phyloP scores from a whole-genome alignment of 2,888 invertebrate genomes.

The Cantharis nigra region DNA sequence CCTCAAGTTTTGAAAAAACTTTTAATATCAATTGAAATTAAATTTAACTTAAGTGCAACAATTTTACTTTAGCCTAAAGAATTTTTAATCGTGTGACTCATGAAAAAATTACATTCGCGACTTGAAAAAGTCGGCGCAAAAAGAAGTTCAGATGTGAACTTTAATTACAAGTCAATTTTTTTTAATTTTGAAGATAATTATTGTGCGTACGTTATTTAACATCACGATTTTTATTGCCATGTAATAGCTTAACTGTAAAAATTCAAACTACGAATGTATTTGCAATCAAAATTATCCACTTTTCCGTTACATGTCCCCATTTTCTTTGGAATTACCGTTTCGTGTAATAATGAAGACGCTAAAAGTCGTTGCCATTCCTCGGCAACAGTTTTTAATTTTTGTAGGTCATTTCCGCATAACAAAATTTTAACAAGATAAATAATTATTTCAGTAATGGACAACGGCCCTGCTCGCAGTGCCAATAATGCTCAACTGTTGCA shows the following conservation, averaged over 20 bases:
- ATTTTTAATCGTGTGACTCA: background rate
- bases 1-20: background rate
- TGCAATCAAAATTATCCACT: constrained; percentile 37
- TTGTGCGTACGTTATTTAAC: constrained; percentile 23
- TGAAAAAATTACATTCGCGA: background rate
- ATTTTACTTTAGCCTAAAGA: background rate
- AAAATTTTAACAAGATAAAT: background rate
- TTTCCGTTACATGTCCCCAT: constrained; percentile 42
- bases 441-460: constrained; percentile 64
- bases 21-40: background rate
- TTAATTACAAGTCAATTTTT: constrained; percentile 6
- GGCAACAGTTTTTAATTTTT: background rate
- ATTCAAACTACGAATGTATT: constrained; percentile 32
- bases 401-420: background rate
- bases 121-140: background rate
- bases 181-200: constrained; percentile 21
- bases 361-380: constrained; percentile 11
- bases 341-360: constrained; percentile 23
- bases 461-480: constrained; percentile 69
- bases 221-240: constrained; percentile 31
- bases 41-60: background rate
- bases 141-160: background rate
- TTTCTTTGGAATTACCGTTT: constrained; percentile 28
- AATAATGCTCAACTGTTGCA: constrained; percentile 67
- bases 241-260: constrained; percentile 34